phyloP scores from a whole-genome alignment of 2,797 vertebrate genomes.

The Florisuga fusca region DNA sequence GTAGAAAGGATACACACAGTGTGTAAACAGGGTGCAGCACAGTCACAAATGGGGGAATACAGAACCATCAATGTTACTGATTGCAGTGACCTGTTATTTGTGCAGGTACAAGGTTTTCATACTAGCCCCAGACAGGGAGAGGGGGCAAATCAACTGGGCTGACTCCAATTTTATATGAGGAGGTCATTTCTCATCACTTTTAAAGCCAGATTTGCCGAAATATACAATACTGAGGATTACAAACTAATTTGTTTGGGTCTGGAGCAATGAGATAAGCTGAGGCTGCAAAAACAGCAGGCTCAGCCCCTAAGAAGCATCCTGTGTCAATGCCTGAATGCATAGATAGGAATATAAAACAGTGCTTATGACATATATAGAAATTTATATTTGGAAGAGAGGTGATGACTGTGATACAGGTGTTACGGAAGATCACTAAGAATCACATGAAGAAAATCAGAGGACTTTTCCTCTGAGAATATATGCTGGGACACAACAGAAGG shows the following conservation, averaged over 20 bases:
- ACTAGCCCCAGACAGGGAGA: not conserved
- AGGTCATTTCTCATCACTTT: slow-evolving; percentile 24
- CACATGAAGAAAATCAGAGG: not conserved
- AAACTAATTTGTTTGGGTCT: slow-evolving; percentile 50
- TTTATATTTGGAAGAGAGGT: not conserved
- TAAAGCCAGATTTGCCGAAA: slow-evolving; percentile 15
- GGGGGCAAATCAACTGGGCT: not conserved
- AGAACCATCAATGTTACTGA: not conserved
- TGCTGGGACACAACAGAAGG: not conserved
- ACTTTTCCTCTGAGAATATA: not conserved
- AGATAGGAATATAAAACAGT: not conserved
- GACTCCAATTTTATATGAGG: not conserved
- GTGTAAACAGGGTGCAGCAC: not conserved
- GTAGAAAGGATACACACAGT: not conserved
- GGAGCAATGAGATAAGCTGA: slow-evolving; percentile 42
- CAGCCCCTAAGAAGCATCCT: not conserved
- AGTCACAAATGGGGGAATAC: not conserved
- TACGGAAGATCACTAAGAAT: not conserved
- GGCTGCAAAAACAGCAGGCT: slow-evolving; percentile 16
- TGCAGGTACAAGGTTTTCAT: not conserved
- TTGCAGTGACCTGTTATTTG: not conserved
- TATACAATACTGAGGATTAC: slow-evolving; percentile 19
- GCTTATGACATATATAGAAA: not conserved
- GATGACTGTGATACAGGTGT: not conserved
- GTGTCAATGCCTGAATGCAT: not conserved